Evolutionary conservation across 2,113 vertebrate genomes (phyloP).

Genomic region (Stegastes partitus): DNA sequence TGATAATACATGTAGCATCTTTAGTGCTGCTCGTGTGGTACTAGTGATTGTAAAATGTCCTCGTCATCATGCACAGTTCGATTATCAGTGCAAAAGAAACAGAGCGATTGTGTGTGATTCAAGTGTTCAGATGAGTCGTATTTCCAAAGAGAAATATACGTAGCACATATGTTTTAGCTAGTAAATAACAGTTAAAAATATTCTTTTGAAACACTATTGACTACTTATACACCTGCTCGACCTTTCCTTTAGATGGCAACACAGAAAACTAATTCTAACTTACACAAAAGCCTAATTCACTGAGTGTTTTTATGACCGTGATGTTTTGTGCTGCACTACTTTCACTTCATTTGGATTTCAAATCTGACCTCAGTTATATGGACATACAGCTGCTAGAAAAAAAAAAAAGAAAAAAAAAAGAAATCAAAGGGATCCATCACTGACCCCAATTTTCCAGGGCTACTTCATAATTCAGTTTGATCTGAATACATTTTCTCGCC

Average conservation of each 20-base stretch:
- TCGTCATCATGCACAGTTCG: neutral
- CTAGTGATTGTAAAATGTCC: neutral
- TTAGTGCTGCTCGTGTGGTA: no score
- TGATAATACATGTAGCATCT: neutral
- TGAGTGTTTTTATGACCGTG: neutral
- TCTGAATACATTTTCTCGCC: constrained; percentile 64
- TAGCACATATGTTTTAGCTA: no score
- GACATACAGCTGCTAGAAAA: constrained; percentile 53
- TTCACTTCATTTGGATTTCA: constrained; percentile 54
- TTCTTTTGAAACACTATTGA: neutral
- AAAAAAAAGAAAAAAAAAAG: constrained; percentile 4
- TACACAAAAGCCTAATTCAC: neutral
- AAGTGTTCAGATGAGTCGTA: neutral
- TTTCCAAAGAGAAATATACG: neutral
- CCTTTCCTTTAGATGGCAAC: neutral
- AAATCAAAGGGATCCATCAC: constrained; percentile 68
- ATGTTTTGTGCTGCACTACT: constrained; percentile 15
- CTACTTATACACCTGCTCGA: neutral
- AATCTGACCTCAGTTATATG: constrained; percentile 53
- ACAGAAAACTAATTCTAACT: neutral
- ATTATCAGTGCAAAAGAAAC: neutral
- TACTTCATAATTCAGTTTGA: constrained; percentile 81
- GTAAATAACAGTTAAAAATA: no score
- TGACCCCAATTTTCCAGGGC: constrained; percentile 72
- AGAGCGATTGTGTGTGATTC: neutral